Base-by-base conservation (phyloP, 2,888 invertebrate genomes). In the Idaea dimidiata region DNA sequence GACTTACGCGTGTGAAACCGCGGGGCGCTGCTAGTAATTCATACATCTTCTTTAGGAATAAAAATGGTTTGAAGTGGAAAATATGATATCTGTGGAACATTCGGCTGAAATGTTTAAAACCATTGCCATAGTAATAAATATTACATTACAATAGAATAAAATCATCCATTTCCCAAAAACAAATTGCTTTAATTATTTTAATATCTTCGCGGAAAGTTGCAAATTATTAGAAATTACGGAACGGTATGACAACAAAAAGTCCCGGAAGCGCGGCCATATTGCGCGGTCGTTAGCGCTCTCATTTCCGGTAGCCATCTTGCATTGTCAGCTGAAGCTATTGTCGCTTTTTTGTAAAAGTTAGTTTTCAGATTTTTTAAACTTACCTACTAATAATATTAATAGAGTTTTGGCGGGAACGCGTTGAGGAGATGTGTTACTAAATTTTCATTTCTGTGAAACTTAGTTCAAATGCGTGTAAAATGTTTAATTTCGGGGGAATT, bases 221-320 rank as follows among this genome's bases (percentile, higher is more conserved):
- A 43, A 43, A 43, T 43, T 43, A 43, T 55, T 60, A 58, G 62
- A 33, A 64, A 54, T 7, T 54, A 72, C 66, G 62, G 68, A 73
- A 73, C 69, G 68, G 72, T 66, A 7, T 53, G 31, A 17, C 54
- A 53, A 68, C 65, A 77, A 76, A 71, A 70, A 62, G 67, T 55
- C 7, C 55, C 64, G 71, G 70, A 81, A 67, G 56, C 54, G 59
- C 59, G 57, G 60, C 83, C 76, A 84, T 86, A 82, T 83, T 82
- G 57, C 70, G 59, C 77, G 84, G 76, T 81, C 79, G 66, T 74
- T 76, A 71, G 77, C 72, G 74, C 80, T 79, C 77, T 85, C 84
- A 86, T 81, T 84, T 84, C 76, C 75, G 75, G 70, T 67, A 75
- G 79, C 80, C 81, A 77, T 72, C 70, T 69, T 69, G 67, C 32